Base-by-base conservation (phyloP, 2,888 invertebrate genomes). In the Lithophane socia region DNA sequence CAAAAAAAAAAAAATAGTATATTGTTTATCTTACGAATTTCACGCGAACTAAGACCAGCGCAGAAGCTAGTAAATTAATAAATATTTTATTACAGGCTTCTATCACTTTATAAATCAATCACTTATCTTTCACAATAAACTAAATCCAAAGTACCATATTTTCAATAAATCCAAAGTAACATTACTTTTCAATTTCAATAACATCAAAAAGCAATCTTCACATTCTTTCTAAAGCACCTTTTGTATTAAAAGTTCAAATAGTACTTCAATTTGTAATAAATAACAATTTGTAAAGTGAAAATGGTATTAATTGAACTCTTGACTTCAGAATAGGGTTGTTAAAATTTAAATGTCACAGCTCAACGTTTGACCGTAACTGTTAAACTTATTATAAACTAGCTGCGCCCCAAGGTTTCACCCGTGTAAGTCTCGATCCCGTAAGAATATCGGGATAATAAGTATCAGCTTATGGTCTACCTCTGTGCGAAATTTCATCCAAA, bases 101-200 rank as follows among this genome's bases (percentile, higher is more conserved):
- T n/a, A 24, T 29, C 16, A 7, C 8, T 16, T 13, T 21, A 10
- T 4, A 1, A 37, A 73, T 61, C 65, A 61, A 74, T 65, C 42
- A 80, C 47, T 70, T 67, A 61, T 61, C 21, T 81, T 44, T 54
- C 21, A 2, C n/a, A 58, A 29, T 54, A 16, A 47, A 60, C 16
- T 21, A 16, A 84, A 63, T 42, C 5, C 10, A 21, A 58, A 56
- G 1, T 21, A 9, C 24, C 18, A 47, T 58, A 9, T 68, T 64
- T 52, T 12, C 24, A 73, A 72, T 78, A 74, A 78, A 72, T 49
- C 8, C 5, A 3, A n/a, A 70, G 8, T 49, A 24, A 37, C 12
- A 29, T n/a, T 72, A 77, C 49, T 77, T 85, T 75, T 67, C 60
- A 66, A 79, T 76, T 65, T 77, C 61, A 75, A 75, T 79, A 49